These are phyloP conservation scores for Lycopodina hypogea DNA, from an alignment of 37 sponge, comb jelly and placozoan species.

Conservation along the genomic window DNA sequence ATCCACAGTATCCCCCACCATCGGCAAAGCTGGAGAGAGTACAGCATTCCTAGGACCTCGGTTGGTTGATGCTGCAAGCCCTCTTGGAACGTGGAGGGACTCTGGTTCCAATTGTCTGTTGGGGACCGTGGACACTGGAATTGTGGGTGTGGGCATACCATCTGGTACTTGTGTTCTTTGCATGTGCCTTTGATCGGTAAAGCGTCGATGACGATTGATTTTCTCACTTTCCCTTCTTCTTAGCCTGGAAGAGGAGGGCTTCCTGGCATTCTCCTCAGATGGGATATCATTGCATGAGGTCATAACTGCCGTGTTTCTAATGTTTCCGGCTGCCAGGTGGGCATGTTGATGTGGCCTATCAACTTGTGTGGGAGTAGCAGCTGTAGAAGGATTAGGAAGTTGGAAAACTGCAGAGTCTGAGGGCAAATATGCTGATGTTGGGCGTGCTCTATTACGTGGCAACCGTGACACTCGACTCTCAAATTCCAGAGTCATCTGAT, in stretches of 20 bases:
- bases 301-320: background rate
- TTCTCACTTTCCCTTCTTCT: background rate
- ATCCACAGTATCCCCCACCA: no score
- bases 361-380: background rate
- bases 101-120: no score
- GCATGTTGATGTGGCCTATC: background rate
- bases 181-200: no score
- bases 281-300: slow-evolving; percentile 23
- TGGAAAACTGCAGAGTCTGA: background rate
- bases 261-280: background rate
- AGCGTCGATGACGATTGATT: no score
- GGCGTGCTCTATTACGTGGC: slow-evolving; percentile 20
- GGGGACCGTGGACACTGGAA: no score
- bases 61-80: no score
- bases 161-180: no score
- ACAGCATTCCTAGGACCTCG: no score
- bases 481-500: background rate
- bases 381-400: no score
- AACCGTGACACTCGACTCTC: background rate
- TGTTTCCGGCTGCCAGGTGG: background rate
- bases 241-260: background rate
- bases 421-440: slow-evolving; percentile 13
- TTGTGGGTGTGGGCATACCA: no score
- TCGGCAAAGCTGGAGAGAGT: no score
- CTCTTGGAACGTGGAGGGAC: no score